Percentiles rank a stretch among this genome's conserved stretches.
phyloP scores from a whole-genome alignment of 2,797 vertebrate species.

The Falco biarmicus region DNA sequence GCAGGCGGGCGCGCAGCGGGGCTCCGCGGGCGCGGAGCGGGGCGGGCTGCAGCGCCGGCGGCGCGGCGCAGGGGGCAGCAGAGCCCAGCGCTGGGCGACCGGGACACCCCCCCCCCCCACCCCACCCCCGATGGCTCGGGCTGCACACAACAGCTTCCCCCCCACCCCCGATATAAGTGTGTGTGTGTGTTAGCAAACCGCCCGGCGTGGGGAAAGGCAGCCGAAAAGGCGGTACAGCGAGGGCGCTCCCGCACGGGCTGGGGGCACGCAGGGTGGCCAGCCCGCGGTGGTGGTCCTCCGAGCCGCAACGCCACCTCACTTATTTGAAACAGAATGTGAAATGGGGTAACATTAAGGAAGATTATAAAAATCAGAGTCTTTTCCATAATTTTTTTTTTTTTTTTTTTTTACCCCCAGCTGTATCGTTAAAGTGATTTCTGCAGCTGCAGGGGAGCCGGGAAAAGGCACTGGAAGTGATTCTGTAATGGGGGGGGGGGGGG shows the following conservation, averaged over 20 bases:
- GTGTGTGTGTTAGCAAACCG: too few relatives aligned
- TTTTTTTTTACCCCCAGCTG: neutral
- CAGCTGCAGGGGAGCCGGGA: neutral
- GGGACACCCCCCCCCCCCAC: too few relatives aligned
- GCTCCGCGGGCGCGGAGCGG: neutral
- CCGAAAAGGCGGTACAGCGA: too few relatives aligned
- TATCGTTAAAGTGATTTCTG: neutral
- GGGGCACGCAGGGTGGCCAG: neutral
- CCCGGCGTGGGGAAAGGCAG: too few relatives aligned
- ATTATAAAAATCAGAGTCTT: neutral
- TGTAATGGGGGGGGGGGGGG: neutral
- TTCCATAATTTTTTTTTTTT: neutral
- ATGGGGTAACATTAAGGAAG: neutral
- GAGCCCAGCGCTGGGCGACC: too few relatives aligned
- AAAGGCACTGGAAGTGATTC: neutral
- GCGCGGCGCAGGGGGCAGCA: slow-evolving; percentile 80
- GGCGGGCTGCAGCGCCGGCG: slow-evolving; percentile 68
- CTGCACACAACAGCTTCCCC: too few relatives aligned
- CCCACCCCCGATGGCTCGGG: too few relatives aligned
- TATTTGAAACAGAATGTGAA: neutral
- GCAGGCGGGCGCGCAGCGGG: too few relatives aligned
- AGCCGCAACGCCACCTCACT: neutral
- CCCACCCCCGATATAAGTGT: too few relatives aligned
- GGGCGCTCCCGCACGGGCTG: too few relatives aligned
- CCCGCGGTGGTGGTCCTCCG: neutral